phyloP scores from a whole-genome alignment of 2,113 vertebrate genomes.

The Triplophysa siluroides region DNA sequence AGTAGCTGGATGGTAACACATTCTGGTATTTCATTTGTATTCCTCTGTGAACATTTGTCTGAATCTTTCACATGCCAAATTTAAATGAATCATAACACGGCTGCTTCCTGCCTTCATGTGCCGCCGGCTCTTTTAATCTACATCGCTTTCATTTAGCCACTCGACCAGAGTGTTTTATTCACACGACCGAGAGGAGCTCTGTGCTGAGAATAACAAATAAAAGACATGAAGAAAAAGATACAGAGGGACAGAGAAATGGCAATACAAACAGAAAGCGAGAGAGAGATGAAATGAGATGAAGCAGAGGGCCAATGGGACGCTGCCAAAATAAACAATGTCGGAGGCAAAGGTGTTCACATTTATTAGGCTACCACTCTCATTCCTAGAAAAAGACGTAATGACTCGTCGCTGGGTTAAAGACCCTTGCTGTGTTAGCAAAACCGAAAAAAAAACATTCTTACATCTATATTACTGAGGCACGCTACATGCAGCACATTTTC shows the following conservation, averaged over 20 bases:
- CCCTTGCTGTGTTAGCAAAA: constrained; percentile 48
- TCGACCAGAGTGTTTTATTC: constrained; percentile 40
- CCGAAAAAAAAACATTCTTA: constrained; percentile 23
- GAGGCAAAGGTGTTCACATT: constrained; percentile 52
- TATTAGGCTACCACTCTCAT: constrained; percentile 40
- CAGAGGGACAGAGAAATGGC: background rate
- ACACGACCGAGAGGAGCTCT: constrained; percentile 8
- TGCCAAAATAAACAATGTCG: constrained; percentile 72
- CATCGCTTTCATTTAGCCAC: constrained; percentile 22
- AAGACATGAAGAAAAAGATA: constrained; percentile 2
- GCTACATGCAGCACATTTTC: background rate
- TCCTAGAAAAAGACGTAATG: constrained; percentile 55
- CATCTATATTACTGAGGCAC: background rate
- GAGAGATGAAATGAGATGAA: constrained; percentile 56
- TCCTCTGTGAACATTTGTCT: background rate
- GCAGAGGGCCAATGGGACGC: constrained; percentile 60
- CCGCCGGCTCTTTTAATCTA: background rate
- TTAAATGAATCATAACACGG: background rate
- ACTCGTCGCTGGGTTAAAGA: background rate
- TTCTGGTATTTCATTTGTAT: background rate
- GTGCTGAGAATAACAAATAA: background rate
- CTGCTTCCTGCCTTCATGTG: constrained; percentile 5
- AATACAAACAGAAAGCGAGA: background rate
- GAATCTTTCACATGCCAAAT: constrained; percentile 26
- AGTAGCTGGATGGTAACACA: background rate